phyloP scores from a whole-genome alignment of 2,888 invertebrate species.

The Lottia gigantea region DNA sequence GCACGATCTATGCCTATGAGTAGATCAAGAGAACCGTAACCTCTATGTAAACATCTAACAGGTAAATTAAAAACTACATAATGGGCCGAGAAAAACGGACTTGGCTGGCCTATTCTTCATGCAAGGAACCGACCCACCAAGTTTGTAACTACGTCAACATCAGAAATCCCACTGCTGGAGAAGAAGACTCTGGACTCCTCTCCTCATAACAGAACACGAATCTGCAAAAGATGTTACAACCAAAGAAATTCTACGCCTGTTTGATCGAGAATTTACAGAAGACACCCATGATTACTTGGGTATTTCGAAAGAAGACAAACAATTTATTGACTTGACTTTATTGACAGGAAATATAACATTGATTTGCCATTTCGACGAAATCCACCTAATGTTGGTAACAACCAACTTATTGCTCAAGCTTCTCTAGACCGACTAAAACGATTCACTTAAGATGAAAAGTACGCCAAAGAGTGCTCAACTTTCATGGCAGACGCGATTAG shows the following conservation, averaged over 20 bases:
- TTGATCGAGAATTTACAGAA: background rate
- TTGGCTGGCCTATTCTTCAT: background rate
- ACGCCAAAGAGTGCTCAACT: too few species aligned
- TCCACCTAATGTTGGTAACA: background rate
- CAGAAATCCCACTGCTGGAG: background rate
- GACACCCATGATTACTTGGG: background rate
- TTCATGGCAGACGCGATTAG: background rate
- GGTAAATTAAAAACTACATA: too few species aligned
- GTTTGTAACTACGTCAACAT: background rate
- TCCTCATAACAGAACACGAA: background rate
- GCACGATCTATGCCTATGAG: too few species aligned
- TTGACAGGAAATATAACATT: background rate
- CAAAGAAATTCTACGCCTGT: background rate
- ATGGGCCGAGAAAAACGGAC: slow-evolving; percentile 1
- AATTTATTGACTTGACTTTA: background rate
- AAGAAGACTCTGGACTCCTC: background rate
- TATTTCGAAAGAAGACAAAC: background rate
- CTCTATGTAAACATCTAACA: too few species aligned
- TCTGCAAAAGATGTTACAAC: background rate
- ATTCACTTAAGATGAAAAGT: background rate
- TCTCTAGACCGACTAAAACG: background rate
- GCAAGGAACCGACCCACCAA: background rate
- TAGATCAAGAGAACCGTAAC: too few species aligned
- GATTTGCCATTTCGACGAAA: background rate
- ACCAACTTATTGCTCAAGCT: background rate